A percentile compares a stretch with the other conserved stretches of the same genome.
phyloP scores from a whole-genome alignment of 2,888 invertebrate genomes.

The Cecidostiba fungosa region DNA sequence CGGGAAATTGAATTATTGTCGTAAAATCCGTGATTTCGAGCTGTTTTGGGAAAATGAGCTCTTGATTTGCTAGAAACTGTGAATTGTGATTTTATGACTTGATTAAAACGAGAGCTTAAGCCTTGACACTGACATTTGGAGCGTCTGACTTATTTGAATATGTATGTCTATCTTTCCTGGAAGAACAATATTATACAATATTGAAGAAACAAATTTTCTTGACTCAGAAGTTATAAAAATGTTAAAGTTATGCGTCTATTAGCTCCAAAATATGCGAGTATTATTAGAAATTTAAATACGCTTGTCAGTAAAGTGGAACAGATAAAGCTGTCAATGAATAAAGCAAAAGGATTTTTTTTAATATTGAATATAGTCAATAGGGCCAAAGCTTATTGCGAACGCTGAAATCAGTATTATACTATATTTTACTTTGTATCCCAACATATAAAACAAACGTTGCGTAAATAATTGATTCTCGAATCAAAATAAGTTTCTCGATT shows the following conservation, averaged over 20 bases:
- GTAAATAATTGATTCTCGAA: slow-evolving; percentile 39
- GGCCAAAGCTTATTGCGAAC: neutral
- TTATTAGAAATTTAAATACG: neutral
- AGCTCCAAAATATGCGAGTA: neutral
- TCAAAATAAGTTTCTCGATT: slow-evolving; percentile 29
- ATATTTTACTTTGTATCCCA: slow-evolving; percentile 18
- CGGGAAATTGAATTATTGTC: neutral
- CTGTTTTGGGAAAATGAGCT: neutral
- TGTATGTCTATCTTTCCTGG: neutral
- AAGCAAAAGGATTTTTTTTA: neutral
- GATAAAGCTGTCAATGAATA: neutral
- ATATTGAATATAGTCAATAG: neutral
- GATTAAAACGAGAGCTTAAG: neutral
- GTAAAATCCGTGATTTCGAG: neutral
- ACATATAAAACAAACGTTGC: slow-evolving; percentile 43
- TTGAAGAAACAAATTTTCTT: neutral
- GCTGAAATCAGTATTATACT: neutral
- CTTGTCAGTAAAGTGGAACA: neutral
- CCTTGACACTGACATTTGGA: neutral
- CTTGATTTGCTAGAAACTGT: neutral
- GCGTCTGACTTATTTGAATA: neutral
- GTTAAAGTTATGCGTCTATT: neutral
- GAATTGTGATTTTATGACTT: neutral
- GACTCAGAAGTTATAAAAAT: neutral
- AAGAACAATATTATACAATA: neutral